A percentile compares a stretch with the other conserved stretches of the same genome.
These are phyloP conservation scores for Hydriomena furcata DNA, from an alignment of 2,888 invertebrate genomes.

Conservation along the genomic window DNA sequence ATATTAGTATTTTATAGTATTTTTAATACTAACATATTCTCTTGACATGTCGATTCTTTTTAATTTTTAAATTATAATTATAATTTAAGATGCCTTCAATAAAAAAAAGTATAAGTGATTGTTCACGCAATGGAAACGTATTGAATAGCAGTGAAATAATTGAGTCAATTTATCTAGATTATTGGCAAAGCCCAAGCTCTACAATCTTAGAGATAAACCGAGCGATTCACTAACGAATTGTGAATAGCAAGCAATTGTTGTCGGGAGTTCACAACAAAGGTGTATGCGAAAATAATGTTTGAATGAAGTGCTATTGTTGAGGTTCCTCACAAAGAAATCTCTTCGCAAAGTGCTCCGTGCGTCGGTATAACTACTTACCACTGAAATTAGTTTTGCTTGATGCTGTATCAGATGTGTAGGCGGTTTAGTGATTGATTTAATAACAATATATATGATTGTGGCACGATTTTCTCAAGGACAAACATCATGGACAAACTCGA, in stretches of 20 bases:
- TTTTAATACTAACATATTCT: no score
- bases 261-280: slow-evolving; percentile 50
- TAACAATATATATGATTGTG: no score
- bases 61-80: no score
- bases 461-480: no score
- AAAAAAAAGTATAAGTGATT: not conserved
- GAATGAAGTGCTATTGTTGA: slow-evolving; percentile 63
- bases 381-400: slow-evolving; percentile 51
- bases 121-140: not conserved
- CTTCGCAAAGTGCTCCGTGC: slow-evolving; percentile 48
- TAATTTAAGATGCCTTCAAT: no score
- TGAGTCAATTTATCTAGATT: slow-evolving; percentile 12
- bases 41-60: no score
- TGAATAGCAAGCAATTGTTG: slow-evolving; percentile 60
- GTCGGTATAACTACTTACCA: slow-evolving; percentile 45
- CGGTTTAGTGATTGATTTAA: slow-evolving; percentile 29
- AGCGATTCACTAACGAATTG: slow-evolving; percentile 49
- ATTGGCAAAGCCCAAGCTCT: slow-evolving; percentile 15
- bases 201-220: slow-evolving; percentile 29
- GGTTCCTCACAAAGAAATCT: slow-evolving; percentile 52
- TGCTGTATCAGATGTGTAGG: slow-evolving; percentile 27
- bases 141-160: slow-evolving; percentile 7
- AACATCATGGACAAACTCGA: no score
- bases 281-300: slow-evolving; percentile 63
- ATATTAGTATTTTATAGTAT: no score